Evolutionary conservation across 2,797 vertebrate genomes (phyloP).

Genomic region (Sylvia borin): DNA sequence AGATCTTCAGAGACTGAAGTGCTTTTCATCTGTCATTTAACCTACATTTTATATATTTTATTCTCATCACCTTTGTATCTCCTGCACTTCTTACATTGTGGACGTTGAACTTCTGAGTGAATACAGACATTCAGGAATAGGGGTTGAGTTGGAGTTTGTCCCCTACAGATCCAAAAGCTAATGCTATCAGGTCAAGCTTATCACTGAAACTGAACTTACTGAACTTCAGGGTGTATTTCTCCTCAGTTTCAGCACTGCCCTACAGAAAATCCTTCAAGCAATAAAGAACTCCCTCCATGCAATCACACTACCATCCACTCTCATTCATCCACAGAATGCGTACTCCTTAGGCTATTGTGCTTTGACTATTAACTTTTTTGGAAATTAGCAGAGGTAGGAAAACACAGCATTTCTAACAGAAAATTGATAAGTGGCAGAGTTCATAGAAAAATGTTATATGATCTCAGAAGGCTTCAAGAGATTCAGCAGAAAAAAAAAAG

Average conservation of each 20-base stretch:
- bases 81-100: neutral
- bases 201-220: neutral
- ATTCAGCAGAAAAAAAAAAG: neutral
- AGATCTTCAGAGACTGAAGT: neutral
- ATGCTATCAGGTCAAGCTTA: neutral
- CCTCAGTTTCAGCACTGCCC: neutral
- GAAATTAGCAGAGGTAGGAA: neutral
- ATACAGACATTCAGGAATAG: neutral
- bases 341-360: neutral
- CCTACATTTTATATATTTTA: neutral
- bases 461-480: neutral
- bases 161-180: neutral
- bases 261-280: neutral
- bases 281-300: neutral
- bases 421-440: neutral
- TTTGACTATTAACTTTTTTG: neutral
- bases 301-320: neutral
- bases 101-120: neutral
- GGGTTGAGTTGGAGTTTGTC: neutral
- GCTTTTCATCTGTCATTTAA: neutral
- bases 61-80: neutral
- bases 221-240: neutral
- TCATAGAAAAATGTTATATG: neutral
- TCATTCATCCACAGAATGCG: neutral
- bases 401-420: neutral